Evolutionary conservation across 2,113 vertebrate genomes (phyloP).

Genomic region (Syngnathoides biaculeatus): DNA sequence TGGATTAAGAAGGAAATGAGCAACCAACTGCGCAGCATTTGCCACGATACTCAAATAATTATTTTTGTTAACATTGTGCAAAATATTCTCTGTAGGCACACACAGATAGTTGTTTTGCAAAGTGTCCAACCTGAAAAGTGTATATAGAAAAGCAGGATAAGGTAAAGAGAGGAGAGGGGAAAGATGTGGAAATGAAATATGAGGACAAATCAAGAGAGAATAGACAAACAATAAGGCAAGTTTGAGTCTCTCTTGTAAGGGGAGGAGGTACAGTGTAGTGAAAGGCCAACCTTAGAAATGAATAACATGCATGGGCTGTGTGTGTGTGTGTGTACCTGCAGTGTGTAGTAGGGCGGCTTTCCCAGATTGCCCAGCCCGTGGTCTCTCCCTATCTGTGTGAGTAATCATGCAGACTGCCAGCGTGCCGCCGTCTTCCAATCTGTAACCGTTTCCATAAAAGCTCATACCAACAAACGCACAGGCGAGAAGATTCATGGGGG

Average conservation of each 20-base stretch:
- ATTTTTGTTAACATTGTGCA: neutral
- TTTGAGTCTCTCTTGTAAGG: slow-evolving; percentile 53
- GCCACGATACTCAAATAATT: slow-evolving; percentile 9
- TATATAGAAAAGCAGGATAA: slow-evolving; percentile 1
- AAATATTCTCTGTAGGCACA: neutral
- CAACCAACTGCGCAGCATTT: slow-evolving; percentile 5
- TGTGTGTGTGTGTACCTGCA: slow-evolving; percentile 10
- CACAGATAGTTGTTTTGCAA: neutral
- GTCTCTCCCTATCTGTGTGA: slow-evolving; percentile 70
- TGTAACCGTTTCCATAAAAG: slow-evolving; percentile 68
- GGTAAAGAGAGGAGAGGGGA: slow-evolving; percentile 7
- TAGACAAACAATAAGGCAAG: slow-evolving; percentile 45
- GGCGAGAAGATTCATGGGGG: slow-evolving; percentile 53
- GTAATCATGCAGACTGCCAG: slow-evolving; percentile 73
- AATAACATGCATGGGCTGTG: slow-evolving; percentile 52
- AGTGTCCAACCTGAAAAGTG: neutral
- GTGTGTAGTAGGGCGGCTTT: slow-evolving; percentile 28
- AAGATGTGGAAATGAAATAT: slow-evolving; percentile 30
- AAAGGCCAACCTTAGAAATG: slow-evolving; percentile 62
- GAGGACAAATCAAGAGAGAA: slow-evolving; percentile 42
- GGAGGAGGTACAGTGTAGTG: slow-evolving; percentile 39
- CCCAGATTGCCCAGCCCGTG: slow-evolving; percentile 53
- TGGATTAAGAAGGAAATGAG: slow-evolving; percentile 9
- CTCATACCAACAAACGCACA: slow-evolving; percentile 39
- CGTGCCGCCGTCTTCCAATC: slow-evolving; percentile 61